phyloP scores from a whole-genome alignment of 1,140 invertebrate genomes.

The Ceratina japonica region DNA sequence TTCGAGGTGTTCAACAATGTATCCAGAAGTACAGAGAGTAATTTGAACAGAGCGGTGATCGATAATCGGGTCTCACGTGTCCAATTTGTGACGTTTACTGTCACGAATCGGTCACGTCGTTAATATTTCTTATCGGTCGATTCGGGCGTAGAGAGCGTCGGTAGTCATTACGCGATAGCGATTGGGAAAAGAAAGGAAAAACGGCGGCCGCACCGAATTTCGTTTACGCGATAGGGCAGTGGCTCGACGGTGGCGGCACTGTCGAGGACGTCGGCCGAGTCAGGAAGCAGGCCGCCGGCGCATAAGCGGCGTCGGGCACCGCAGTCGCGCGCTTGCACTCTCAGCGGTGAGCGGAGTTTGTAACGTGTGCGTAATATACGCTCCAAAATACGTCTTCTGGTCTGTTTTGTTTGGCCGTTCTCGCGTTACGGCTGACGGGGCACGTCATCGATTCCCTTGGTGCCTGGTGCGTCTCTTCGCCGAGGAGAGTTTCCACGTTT shows the following conservation, averaged over 20 bases:
- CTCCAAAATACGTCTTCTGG: slow-evolving; percentile 27
- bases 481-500: not conserved
- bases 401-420: slow-evolving; percentile 25
- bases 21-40: too few species aligned
- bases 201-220: not conserved
- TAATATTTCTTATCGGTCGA: too few species aligned
- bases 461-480: not conserved
- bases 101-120: too few species aligned
- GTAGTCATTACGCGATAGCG: not conserved
- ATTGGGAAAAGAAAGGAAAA: not conserved
- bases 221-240: slow-evolving; percentile 36
- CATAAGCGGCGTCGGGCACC: slow-evolving; percentile 65
- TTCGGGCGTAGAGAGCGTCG: too few species aligned
- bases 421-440: slow-evolving; percentile 1
- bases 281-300: slow-evolving; percentile 68
- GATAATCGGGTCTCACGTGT: too few species aligned
- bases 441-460: slow-evolving; percentile 31
- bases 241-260: slow-evolving; percentile 56
- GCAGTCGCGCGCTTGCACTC: slow-evolving; percentile 79
- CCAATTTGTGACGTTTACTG: too few species aligned
- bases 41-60: too few species aligned
- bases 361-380: slow-evolving; percentile 51
- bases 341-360: slow-evolving; percentile 68
- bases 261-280: slow-evolving; percentile 53
- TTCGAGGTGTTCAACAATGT: too few species aligned